Evolutionary conservation across 2,113 vertebrate species (phyloP).

Genomic region (Rhinoderma darwinii): DNA sequence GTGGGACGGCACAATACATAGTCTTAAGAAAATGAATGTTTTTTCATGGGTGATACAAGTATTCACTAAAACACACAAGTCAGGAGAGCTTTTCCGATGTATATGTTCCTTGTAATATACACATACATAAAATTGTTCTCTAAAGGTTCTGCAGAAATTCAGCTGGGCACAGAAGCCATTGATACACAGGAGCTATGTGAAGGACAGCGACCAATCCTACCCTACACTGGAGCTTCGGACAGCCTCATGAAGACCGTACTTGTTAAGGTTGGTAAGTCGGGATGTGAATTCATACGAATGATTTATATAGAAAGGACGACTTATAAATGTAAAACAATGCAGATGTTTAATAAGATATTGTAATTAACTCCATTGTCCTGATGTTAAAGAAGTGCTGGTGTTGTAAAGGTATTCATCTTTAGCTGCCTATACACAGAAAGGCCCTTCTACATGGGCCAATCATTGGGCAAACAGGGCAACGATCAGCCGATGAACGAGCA

Average conservation of each 20-base stretch:
- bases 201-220: slow-evolving; percentile 33
- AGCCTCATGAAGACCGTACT: slow-evolving; percentile 63
- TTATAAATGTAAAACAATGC: no score
- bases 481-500: no score
- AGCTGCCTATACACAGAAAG: no score
- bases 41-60: not conserved
- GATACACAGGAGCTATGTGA: slow-evolving; percentile 34
- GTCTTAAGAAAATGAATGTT: not conserved
- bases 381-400: no score
- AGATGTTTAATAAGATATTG: no score
- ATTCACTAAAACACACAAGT: not conserved
- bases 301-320: not conserved
- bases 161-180: slow-evolving; percentile 66
- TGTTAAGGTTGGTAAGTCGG: slow-evolving; percentile 68
- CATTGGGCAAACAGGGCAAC: no score
- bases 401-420: no score
- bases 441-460: no score
- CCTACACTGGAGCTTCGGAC: slow-evolving; percentile 63
- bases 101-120: not conserved
- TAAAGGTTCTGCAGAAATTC: slow-evolving; percentile 70
- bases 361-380: no score
- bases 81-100: no score
- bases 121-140: slow-evolving; percentile 43
- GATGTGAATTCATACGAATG: not conserved
- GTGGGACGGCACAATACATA: not conserved